Conservation (phyloP, 2,888 invertebrate genomes). For the Pristionchus exspectatus region DNA sequence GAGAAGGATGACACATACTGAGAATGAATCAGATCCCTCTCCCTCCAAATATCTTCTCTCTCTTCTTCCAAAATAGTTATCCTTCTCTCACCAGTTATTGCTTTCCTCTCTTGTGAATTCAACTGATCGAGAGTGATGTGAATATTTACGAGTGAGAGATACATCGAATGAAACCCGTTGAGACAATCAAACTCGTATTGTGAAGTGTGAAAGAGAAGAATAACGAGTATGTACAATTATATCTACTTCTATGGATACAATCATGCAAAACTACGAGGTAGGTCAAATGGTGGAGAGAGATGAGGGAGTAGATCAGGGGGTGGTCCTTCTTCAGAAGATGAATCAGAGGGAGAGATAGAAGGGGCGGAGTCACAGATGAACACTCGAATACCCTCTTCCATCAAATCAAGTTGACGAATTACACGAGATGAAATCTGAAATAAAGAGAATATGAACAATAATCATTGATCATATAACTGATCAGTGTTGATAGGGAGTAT, state of each 20-base stretch:
- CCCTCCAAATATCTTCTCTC: background rate
- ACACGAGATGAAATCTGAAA: conserved; percentile 50
- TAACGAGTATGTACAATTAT: conserved; percentile 16
- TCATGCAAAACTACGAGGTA: background rate
- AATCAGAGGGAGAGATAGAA: background rate
- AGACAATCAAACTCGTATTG: conserved; percentile 22
- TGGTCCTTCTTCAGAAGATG: background rate
- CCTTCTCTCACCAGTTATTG: background rate
- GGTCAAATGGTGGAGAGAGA: background rate
- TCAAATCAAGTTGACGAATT: conserved; percentile 30
- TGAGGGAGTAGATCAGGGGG: conserved; percentile 36
- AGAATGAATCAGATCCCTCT: conserved; percentile 32
- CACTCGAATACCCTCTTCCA: conserved; percentile 39
- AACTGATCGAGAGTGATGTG: conserved; percentile 17
- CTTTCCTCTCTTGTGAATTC: background rate
- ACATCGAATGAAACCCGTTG: conserved; percentile 10
- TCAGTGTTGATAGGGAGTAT: background rate
- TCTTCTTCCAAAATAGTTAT: background rate
- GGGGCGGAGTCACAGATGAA: conserved; percentile 27
- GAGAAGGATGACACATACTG: conserved; percentile 40
- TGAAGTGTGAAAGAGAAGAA: background rate
- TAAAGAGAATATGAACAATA: background rate
- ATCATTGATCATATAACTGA: background rate
- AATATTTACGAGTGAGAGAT: conserved; percentile 46
- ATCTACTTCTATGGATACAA: background rate